Percentiles rank a stretch among this genome's conserved stretches.
Evolutionary conservation across 2,888 invertebrate species (phyloP).

Genomic region (Resseliella maxima): DNA sequence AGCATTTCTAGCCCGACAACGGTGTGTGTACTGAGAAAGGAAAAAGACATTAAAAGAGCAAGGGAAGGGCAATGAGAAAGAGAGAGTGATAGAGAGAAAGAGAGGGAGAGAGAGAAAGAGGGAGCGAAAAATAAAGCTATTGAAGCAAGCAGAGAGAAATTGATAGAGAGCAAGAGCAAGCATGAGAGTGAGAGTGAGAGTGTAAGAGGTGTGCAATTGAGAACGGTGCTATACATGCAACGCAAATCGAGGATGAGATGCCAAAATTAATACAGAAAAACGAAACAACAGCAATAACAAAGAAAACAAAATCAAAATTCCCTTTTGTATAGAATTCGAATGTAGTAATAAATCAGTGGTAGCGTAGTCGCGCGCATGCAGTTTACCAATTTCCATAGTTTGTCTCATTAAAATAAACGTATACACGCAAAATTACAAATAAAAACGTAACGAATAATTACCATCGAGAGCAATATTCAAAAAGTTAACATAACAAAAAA

Average conservation of each 20-base stretch:
- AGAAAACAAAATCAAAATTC: conserved; percentile 44
- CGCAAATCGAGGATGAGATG: conserved; percentile 51
- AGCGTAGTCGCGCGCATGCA: conserved; percentile 54
- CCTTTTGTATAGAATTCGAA: conserved; percentile 27
- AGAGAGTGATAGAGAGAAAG: background rate
- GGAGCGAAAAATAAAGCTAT: too few relatives aligned
- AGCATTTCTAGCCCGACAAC: background rate
- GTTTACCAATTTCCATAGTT: conserved; percentile 49
- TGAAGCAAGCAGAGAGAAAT: too few relatives aligned
- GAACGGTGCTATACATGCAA: conserved; percentile 12
- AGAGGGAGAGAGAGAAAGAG: background rate
- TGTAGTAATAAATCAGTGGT: conserved; percentile 48
- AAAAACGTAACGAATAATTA: background rate
- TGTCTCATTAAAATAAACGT: background rate
- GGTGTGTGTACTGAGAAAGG: too few relatives aligned
- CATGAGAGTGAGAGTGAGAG: background rate
- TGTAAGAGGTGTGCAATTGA: background rate
- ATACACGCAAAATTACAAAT: too few relatives aligned
- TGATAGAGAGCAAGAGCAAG: background rate
- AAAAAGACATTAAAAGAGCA: too few relatives aligned
- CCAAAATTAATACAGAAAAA: conserved; percentile 12
- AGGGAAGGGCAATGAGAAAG: background rate
- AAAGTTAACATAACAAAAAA: too few relatives aligned
- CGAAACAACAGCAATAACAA: background rate
- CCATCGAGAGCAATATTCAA: background rate